Conservation (phyloP, 2,113 vertebrate genomes). For the Pitta sordida region DNA sequence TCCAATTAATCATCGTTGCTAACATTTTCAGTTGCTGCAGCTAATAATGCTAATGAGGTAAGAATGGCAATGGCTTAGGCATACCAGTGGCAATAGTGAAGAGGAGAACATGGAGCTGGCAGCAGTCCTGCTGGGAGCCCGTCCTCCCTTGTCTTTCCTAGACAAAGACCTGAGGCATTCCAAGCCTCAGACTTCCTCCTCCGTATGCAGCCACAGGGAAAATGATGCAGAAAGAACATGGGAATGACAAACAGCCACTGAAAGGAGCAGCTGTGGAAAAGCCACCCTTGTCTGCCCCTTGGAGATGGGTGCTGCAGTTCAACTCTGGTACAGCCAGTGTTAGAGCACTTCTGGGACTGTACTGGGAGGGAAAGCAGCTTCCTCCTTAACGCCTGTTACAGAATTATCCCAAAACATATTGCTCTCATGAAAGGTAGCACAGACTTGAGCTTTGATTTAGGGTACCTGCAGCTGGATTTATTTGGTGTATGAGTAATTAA, state of each 20-base stretch:
- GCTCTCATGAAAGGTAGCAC: neutral
- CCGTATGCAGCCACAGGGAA: neutral
- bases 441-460: neutral
- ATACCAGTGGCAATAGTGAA: neutral
- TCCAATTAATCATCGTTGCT: conserved; percentile 3
- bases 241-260: neutral
- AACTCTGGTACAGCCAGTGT: rapidly evolving
- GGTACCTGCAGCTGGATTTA: neutral
- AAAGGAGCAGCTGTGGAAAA: neutral
- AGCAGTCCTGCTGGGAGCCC: neutral
- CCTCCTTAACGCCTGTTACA: neutral
- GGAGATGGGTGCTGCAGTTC: neutral
- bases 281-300: neutral
- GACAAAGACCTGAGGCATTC: neutral
- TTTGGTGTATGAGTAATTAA: conserved; percentile 11
- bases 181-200: neutral
- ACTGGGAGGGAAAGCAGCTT: neutral
- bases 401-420: neutral
- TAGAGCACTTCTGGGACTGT: neutral
- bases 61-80: neutral
- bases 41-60: conserved; percentile 10
- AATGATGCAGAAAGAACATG: neutral
- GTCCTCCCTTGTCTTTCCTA: rapidly evolving
- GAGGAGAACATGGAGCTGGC: neutral
- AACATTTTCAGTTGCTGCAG: conserved; percentile 42